phyloP scores from a whole-genome alignment of 53 echinoderm and acorn worm species.

The Holothuria leucospilota region DNA sequence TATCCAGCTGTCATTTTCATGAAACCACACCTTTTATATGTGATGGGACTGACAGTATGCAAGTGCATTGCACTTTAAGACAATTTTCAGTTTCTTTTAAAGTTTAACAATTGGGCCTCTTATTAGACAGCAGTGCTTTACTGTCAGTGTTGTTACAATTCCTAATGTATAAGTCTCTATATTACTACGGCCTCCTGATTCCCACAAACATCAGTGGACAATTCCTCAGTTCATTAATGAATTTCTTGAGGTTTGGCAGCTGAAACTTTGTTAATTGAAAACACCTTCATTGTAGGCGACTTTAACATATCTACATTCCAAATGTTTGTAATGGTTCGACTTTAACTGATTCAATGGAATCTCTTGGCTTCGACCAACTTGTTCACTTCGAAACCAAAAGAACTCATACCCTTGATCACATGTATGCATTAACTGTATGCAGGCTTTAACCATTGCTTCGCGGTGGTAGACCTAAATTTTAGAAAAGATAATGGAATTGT shows the following conservation, averaged over 20 bases:
- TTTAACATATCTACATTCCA: not conserved
- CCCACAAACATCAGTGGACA: not conserved
- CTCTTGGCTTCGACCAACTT: not conserved
- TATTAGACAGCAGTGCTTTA: too few relatives aligned
- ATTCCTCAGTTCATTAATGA: too few relatives aligned
- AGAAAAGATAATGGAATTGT: not conserved
- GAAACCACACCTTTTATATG: too few relatives aligned
- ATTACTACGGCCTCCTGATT: not conserved
- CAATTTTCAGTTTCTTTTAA: too few relatives aligned
- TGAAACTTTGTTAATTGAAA: not conserved
- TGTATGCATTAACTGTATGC: not conserved
- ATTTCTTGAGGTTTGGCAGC: not conserved
- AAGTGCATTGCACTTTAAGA: too few relatives aligned
- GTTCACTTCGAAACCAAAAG: not conserved
- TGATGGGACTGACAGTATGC: too few relatives aligned
- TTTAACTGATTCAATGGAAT: constrained; percentile 5
- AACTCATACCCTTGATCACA: too few relatives aligned
- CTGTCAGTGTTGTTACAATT: too few relatives aligned
- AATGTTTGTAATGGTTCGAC: not conserved
- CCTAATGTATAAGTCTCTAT: too few relatives aligned
- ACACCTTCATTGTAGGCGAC: not conserved
- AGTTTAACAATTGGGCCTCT: too few relatives aligned
- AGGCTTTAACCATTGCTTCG: not conserved
- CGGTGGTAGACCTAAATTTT: not conserved
- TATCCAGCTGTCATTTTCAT: too few relatives aligned